Base-by-base conservation (phyloP, 92 coral and sea anemone genomes). In the Epizoanthus illoricatus region DNA sequence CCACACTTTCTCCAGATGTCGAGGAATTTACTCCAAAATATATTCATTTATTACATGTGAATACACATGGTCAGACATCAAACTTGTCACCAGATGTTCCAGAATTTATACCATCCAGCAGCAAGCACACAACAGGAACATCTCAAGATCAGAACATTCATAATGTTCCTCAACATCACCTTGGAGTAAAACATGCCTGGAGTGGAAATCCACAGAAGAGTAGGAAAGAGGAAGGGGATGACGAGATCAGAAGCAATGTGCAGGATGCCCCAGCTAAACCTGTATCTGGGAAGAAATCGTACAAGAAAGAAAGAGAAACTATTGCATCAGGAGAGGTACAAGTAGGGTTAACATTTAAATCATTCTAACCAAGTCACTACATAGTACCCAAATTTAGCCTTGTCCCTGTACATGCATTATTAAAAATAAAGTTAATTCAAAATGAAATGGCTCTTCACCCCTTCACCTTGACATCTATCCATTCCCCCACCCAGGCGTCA, bases 221-320 rank as follows among this genome's bases (percentile, higher is more conserved):
- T 36, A 24, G 28, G 65, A 4, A 74, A 10, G 42, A 16, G 28
- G 49, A 0, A 52, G 12, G 11, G 56, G 56, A 11, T 52, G 56
- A 52, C 2, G 56, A 5, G 16, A 52, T 52, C 9, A 52, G 15
- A 43, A 7, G 15, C 17, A 74, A 5, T 55, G 7, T 3, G 19
- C 18, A 33, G 16, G 47, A 57, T 28, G 19, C 4, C 54, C n/a
- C 28, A 56, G 55, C 41, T 19, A 11, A 45, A 54, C 33, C 17
- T 56, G 64, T 15, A 7, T n/a, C 28, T 3, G 80, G 80, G 57
- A 75, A 23, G 41, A 75, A 75, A 58, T 75, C 80, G 0, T 75
- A 75, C 68, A 75, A 75, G 67, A 75, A 75, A 18, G 80, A 75
- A 75, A 75, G 80, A 58, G 80, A 75, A 61, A 52, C 60, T 4